These are phyloP conservation scores for Anastrepha obliqua DNA, from an alignment of 1,140 invertebrate species.

Conservation along the genomic window DNA sequence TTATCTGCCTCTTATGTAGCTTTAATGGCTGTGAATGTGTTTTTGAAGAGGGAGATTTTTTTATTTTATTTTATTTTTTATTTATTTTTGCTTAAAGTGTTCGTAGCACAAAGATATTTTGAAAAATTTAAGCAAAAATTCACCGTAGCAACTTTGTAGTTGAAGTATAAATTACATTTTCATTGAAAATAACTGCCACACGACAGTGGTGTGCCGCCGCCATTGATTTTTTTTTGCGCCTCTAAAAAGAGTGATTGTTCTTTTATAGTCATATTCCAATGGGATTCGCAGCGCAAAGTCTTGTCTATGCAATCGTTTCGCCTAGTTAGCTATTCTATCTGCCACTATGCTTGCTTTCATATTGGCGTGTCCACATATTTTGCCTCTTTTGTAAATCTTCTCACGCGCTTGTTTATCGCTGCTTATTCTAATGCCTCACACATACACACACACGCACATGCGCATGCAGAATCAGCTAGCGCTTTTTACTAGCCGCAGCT, in stretches of 20 bases:
- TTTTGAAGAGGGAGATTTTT: no score
- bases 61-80: no score
- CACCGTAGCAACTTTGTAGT: background rate
- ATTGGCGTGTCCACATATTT: background rate
- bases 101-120: background rate
- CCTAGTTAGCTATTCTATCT: background rate
- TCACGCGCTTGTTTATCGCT: slow-evolving; percentile 2
- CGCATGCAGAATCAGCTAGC: background rate
- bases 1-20: background rate
- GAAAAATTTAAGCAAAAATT: background rate
- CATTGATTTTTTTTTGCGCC: no score
- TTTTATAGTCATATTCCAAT: no score
- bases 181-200: background rate
- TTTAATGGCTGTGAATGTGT: background rate
- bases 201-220: background rate
- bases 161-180: slow-evolving; percentile 46
- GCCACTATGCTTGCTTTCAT: background rate
- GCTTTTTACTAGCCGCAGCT: background rate
- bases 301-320: background rate
- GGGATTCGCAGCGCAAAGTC: background rate
- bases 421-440: background rate
- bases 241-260: no score
- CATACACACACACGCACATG: background rate
- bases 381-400: background rate
- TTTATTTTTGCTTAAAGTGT: background rate